Evolutionary conservation across 1,140 invertebrate species (phyloP).

Genomic region (Diachasmimorpha longicaudata): DNA sequence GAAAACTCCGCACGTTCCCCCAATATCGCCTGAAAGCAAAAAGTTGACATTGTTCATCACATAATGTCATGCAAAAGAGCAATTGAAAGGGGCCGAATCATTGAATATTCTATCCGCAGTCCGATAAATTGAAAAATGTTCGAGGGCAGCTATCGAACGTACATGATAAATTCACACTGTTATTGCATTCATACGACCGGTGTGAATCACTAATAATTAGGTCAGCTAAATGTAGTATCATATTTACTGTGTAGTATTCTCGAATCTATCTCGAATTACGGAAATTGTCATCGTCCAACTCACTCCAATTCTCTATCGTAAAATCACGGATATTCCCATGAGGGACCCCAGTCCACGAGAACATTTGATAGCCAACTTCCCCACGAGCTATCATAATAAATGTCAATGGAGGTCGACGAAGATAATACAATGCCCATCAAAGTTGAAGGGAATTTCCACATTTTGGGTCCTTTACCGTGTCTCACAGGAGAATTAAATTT

Average conservation of each 20-base stretch:
- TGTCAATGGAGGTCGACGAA: not conserved
- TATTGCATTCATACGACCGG: not conserved
- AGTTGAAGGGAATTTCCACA: not conserved
- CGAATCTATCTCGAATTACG: not conserved
- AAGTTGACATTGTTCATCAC: constrained; percentile 6
- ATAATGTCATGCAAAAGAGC: too few species aligned
- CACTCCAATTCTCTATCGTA: constrained; percentile 7
- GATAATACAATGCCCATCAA: not conserved
- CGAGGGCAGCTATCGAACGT: too few species aligned
- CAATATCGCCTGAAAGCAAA: constrained; percentile 63
- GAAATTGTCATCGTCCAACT: constrained; percentile 3
- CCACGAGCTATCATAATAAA: constrained; percentile 8
- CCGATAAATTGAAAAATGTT: too few species aligned
- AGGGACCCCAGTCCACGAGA: not conserved
- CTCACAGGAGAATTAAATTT: not conserved
- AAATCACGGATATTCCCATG: constrained; percentile 10
- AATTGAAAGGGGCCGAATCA: too few species aligned
- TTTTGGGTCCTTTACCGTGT: not conserved
- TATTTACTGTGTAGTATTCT: not conserved
- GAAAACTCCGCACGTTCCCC: constrained; percentile 68
- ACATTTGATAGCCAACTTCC: not conserved
- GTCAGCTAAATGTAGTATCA: not conserved
- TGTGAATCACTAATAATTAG: not conserved
- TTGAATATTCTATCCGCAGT: too few species aligned
- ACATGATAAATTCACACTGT: not conserved